Evolutionary conservation across 2,888 invertebrate species (phyloP), one percentile per base, ranked within the genome.

Genomic region (Slavum lentiscoides): DNA sequence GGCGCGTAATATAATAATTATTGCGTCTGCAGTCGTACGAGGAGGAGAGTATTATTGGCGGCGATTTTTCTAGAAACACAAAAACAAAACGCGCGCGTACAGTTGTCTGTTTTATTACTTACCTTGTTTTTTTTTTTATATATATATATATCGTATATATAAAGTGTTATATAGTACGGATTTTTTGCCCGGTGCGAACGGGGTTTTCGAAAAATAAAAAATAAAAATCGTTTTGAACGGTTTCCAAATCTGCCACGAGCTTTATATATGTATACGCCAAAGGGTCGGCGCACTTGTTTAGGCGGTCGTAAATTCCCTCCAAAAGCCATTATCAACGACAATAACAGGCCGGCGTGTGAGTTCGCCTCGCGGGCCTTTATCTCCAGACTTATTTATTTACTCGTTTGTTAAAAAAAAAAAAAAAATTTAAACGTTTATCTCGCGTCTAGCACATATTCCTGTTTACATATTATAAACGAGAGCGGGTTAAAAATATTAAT

Each of bases 271-370:
- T 70, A 21, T 53, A 53, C 37, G 62, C 37, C 53, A 62, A 69
- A 70, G 68, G 69, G 61, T 37, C 69, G 69, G 37, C 39, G 64
- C 39, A 72, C 80, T 80, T 72, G 70, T 70, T 80, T 70, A 58
- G 70, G 70, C 64, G 58, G 43, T 66, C 55, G 58, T 80, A 80
- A 70, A 72, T 72, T 43, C 55, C n/a, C n/a, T 15, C 53, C 72
- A 66, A 80, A 70, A 80, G 55, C 80, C 72, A 80, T 80, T 80
- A 77, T 70, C 68, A 72, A 80, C 58, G 80, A 64, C 80, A 80
- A 70, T 80, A 80, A 64, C 80, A 72, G 80, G 80, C 30, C 70
- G 53, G 58, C 64, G 80, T 72, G 69, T 70, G 62, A 77, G 69
- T 77, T 62, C 23, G 69, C 77, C 62, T 69, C n/a, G 23, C n/a